Base-by-base conservation (phyloP, 37 sponge, comb jelly and placozoan genomes). In the Spongia lamella region DNA sequence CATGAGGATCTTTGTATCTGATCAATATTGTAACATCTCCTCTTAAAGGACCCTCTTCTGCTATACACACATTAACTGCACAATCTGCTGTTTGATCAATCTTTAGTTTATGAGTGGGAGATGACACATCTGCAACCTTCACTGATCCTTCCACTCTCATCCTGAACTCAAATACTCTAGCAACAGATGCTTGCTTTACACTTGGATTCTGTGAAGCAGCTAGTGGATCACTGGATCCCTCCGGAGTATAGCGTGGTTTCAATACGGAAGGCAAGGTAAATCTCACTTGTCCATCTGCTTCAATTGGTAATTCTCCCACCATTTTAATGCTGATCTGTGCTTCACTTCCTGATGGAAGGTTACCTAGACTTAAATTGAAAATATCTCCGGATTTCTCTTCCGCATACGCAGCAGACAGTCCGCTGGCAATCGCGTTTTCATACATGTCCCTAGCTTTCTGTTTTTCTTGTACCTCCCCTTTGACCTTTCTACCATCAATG, bases 341-440 rank as follows among this genome's bases (percentile, higher is more conserved):
- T 1, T 75, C 76, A 47, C 68, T 80, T 47, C 60, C 60, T 9
- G 87, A 82, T 33, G 87, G 81, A 38, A 86, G 87, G 58, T 86
- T 86, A 34, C 87, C 87, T 29, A 86, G 87, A 25, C 35, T 52
- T 13, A 86, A 58, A 38, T 77, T 83, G 53, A 89, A 63, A 34
- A 89, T 79, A 76, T 89, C 90, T 2, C 76, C 77, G 15, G 60
- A 75, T 63, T 84, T 72, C 47, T 89, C 84, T 58, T 89, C 81
- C 0, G 38, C 84, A 4, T 84, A 50, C 24, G 78, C 80, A 26
- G 90, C 90, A 31, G 84, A 77, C 35, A 53, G 53, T 3, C 84
- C 90, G 70, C 84, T 79, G 49, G 76, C 68, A 7, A 89, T 76
- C 1, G 85, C 90, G 32, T 89, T 81, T 30, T 84, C 84, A 53